Conservation (phyloP, 2,113 vertebrate species). For the Pampusana beccarii region DNA sequence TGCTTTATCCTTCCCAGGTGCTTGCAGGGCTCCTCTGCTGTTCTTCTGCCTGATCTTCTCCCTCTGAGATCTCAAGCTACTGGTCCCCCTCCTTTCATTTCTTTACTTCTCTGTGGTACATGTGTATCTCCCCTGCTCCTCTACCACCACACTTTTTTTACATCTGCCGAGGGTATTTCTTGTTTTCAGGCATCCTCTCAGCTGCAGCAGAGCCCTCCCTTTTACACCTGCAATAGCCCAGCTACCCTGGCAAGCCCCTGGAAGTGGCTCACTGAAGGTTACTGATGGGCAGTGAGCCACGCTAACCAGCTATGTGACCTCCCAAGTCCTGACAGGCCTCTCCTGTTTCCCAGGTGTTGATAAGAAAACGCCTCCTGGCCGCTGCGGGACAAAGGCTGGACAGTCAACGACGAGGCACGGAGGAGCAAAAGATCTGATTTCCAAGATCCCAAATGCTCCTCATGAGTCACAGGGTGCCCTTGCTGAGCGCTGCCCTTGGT, state of each 20-base stretch:
- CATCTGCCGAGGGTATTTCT: not conserved
- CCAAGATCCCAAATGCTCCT: not conserved
- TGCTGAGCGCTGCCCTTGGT: not conserved
- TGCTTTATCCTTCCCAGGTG: not conserved
- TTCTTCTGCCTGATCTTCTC: not conserved
- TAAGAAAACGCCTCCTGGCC: not conserved
- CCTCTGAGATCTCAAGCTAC: not conserved
- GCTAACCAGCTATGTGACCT: not conserved
- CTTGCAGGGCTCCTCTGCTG: not conserved
- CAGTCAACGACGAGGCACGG: fast-evolving
- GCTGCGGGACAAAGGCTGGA: not conserved
- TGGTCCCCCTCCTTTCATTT: not conserved
- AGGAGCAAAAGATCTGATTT: not conserved
- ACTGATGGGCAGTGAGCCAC: not conserved
- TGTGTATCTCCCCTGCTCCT: fast-evolving
- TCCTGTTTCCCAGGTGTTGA: fast-evolving
- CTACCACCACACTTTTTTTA: not conserved
- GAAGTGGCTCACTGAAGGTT: not conserved
- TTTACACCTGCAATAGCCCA: not conserved
- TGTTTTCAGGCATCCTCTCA: not conserved
- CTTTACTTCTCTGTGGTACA: not conserved
- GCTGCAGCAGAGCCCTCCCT: not conserved
- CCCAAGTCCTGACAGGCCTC: not conserved
- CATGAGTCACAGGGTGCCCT: fast-evolving
- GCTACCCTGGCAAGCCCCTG: fast-evolving